phyloP scores from a whole-genome alignment of 2,797 vertebrate genomes.

The Acipenser oxyrinchus region DNA sequence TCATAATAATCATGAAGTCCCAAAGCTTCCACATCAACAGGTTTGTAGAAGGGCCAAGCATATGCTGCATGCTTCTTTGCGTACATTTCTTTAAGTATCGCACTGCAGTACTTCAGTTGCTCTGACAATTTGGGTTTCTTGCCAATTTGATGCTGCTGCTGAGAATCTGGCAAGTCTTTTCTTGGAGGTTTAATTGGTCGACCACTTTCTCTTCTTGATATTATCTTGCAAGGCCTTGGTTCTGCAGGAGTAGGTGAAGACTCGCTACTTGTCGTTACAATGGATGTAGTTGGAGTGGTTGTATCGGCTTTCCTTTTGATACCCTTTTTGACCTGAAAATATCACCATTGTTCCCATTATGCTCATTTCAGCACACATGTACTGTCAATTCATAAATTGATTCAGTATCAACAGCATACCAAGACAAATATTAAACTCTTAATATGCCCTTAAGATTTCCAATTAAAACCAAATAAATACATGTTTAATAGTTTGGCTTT shows the following conservation, averaged over 20 bases:
- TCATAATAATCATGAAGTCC: slow-evolving; percentile 65
- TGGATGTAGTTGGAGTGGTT: slow-evolving; percentile 50
- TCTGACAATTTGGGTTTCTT: slow-evolving; percentile 52
- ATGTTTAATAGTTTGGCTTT: too few species aligned
- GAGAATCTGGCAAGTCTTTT: slow-evolving; percentile 55
- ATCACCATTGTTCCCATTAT: neutral
- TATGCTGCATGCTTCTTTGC: slow-evolving; percentile 76
- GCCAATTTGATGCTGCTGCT: slow-evolving; percentile 36
- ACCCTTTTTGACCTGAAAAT: slow-evolving; percentile 60
- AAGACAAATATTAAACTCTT: neutral
- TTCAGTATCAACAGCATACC: neutral
- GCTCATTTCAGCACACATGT: too few species aligned
- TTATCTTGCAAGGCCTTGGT: slow-evolving; percentile 38
- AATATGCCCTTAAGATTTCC: too few species aligned
- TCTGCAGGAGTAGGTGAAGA: slow-evolving; percentile 32
- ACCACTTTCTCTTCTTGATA: slow-evolving; percentile 42
- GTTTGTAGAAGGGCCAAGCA: slow-evolving; percentile 81
- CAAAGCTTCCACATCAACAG: slow-evolving; percentile 54
- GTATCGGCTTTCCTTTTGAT: slow-evolving; percentile 79
- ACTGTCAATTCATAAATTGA: too few species aligned
- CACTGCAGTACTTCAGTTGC: slow-evolving; percentile 64
- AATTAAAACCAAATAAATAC: too few species aligned
- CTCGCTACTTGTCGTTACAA: slow-evolving; percentile 35
- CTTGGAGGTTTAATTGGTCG: slow-evolving; percentile 57
- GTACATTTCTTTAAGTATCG: slow-evolving; percentile 80